A percentile compares a stretch with the other conserved stretches of the same genome.
phyloP scores from a whole-genome alignment of 2,113 vertebrate species.

The Cacatua alba region DNA sequence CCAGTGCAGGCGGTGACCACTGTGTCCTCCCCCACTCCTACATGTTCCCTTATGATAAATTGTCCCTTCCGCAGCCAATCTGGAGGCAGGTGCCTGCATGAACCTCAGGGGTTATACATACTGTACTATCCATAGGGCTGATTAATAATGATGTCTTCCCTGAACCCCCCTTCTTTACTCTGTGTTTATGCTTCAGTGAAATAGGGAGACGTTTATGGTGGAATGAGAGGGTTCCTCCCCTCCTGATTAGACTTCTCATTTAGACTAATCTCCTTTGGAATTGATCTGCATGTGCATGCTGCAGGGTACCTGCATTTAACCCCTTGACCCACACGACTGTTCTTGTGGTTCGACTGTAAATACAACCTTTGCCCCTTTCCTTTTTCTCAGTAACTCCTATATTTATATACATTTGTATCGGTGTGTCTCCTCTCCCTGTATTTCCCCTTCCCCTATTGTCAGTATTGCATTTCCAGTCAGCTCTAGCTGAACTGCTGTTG shows the following conservation, averaged over 20 bases:
- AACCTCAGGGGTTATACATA: slow-evolving; percentile 63
- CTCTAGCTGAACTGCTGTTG: background rate
- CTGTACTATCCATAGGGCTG: slow-evolving; percentile 45
- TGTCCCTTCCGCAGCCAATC: slow-evolving; percentile 43
- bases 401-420: background rate
- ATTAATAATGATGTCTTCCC: slow-evolving; percentile 58
- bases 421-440: background rate
- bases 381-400: background rate
- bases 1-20: slow-evolving; percentile 60
- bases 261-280: slow-evolving; percentile 41
- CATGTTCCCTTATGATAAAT: slow-evolving; percentile 73
- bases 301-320: background rate
- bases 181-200: slow-evolving; percentile 60
- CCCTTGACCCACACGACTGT: background rate
- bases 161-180: slow-evolving; percentile 11
- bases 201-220: slow-evolving; percentile 53
- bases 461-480: background rate
- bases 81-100: slow-evolving; percentile 70
- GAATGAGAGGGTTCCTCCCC: slow-evolving; percentile 60
- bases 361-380: background rate
- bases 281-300: slow-evolving; percentile 29
- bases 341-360: background rate
- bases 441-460: background rate
- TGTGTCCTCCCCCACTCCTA: slow-evolving; percentile 63
- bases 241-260: slow-evolving; percentile 53